Base-by-base conservation (phyloP, 2,888 invertebrate genomes). In the Drosophila anceps region DNA sequence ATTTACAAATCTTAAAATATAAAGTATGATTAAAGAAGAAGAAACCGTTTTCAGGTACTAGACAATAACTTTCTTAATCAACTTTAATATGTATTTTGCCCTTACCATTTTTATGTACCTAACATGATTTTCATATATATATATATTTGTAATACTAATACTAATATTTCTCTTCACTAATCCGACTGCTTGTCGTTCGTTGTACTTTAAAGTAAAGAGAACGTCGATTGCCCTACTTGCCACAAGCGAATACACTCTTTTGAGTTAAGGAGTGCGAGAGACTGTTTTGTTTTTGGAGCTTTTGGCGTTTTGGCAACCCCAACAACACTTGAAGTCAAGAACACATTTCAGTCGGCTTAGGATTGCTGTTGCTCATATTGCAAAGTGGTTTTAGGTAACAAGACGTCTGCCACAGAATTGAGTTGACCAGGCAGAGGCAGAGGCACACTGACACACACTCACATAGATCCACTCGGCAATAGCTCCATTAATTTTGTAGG, bases 401-500 rank as follows among this genome's bases (percentile, higher is more conserved):
- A 79, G 81, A 70, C 66, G 79, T 74, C 74, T 74, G 69, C 65
- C 29, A 51, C 77, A 67, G 76, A 86, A 86, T 75, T 79, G 71
- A 70, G 76, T 70, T 70, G 77, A 60, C 80, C 77, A 62, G 44
- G 44, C 31, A 13, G 57, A 62, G 44, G 44, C 31, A 13, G 57
- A 46, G 58, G 35, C 39, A 39, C 50, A 58, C 55, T 53, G 27
- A 46, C 66, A 51, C 44, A 55, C 59, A 69, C 44, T 54, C 63
- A n/a, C 48, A 54, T 35, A 39, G 67, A 54, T 60, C 72, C 59
- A 75, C 73, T 79, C 79, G 73, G 73, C 84, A 84, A 83, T 86
- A 88, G 87, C 87, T 81, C 87, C 89, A 84, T 84, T 88, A 86
- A 85, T 85, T 84, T 86, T 87, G 82, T 70, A 73, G 84, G 74